phyloP scores from a whole-genome alignment of 1,140 invertebrate genomes.

The Batillaria attramentaria region DNA sequence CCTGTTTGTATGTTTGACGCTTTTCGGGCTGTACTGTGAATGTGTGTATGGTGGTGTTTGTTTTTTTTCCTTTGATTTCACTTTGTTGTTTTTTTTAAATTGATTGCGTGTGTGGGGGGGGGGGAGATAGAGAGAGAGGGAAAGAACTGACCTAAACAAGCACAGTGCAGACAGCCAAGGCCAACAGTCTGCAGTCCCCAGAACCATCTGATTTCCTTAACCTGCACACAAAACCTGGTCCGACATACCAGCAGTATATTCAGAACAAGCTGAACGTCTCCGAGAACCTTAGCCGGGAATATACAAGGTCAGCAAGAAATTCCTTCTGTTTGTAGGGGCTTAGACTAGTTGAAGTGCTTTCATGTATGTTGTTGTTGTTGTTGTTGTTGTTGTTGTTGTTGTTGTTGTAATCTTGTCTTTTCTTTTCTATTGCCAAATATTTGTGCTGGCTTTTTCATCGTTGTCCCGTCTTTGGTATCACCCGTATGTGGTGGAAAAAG shows the following conservation, averaged over 20 bases:
- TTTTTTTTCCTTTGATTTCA: no score
- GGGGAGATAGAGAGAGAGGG: no score
- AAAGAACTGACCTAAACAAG: no score
- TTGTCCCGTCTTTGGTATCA: neutral
- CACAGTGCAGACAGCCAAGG: neutral
- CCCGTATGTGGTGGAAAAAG: no score
- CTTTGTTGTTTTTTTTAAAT: no score
- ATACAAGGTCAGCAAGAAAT: constrained; percentile 56
- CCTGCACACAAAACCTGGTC: constrained; percentile 51
- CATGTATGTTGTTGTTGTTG: neutral
- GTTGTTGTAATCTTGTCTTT: neutral
- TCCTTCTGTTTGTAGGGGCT: neutral
- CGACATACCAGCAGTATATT: constrained; percentile 65
- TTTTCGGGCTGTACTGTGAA: no score
- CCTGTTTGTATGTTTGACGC: neutral
- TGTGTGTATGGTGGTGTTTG: no score
- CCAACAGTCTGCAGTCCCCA: neutral
- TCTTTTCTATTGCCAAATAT: neutral
- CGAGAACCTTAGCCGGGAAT: constrained; percentile 61
- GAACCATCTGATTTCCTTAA: constrained; percentile 44
- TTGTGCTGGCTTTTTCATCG: neutral
- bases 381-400: neutral
- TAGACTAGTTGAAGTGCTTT: constrained; percentile 6
- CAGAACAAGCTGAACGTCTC: constrained; percentile 57
- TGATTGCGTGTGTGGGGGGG: no score